phyloP scores from a whole-genome alignment of 2,113 vertebrate species.

The Myrmophylax atrothorax region DNA sequence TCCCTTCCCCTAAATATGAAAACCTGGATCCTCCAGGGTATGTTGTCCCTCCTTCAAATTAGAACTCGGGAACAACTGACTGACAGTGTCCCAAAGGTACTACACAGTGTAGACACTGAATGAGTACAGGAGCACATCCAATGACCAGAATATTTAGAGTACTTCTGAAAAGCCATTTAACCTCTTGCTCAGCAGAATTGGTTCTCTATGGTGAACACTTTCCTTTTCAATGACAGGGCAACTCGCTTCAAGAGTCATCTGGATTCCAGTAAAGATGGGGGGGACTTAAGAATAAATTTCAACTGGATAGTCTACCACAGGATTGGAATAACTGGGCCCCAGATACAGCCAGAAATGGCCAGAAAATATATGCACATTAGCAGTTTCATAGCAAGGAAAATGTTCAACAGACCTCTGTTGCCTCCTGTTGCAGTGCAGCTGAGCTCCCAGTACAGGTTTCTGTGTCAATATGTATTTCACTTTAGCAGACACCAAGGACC shows the following conservation, averaged over 20 bases:
- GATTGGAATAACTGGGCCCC: neutral
- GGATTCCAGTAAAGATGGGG: neutral
- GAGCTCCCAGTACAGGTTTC: neutral
- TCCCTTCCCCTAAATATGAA: neutral
- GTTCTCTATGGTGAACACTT: neutral
- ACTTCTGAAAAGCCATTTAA: neutral
- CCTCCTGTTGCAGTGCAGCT: neutral
- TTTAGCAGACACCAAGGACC: neutral
- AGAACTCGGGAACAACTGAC: neutral
- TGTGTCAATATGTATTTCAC: fast-evolving
- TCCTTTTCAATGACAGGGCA: neutral
- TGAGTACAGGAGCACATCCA: neutral
- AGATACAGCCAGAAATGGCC: neutral
- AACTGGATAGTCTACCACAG: neutral
- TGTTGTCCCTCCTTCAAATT: neutral
- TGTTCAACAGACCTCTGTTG: neutral
- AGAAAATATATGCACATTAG: neutral
- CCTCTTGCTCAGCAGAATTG: neutral
- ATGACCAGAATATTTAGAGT: neutral
- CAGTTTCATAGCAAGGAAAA: fast-evolving
- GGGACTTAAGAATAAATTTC: neutral
- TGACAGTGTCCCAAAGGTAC: neutral
- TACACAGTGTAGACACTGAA: neutral
- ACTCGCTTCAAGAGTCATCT: neutral
- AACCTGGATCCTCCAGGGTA: neutral